Base-by-base conservation (phyloP, 2,797 vertebrate species). In the Chrysocyon brachyurus region DNA sequence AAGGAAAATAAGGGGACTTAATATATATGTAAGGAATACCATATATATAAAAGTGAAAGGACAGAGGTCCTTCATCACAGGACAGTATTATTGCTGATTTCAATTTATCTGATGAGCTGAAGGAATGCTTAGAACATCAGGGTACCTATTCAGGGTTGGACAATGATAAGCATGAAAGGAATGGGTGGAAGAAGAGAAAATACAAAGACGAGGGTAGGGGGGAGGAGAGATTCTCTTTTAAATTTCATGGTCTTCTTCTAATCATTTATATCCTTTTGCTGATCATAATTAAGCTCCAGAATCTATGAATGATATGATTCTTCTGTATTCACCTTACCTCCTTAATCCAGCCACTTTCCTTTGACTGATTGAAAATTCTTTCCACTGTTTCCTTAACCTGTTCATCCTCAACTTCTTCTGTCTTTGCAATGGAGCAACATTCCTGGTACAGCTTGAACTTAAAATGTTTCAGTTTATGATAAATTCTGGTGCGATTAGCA, bases 381-480 rank as follows among this genome's bases (percentile, higher is more conserved):
- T 98, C 97, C 1, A 99, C 99, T 12, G 98, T 98, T 88, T 99
- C 99, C 98, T 99, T 99, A 93, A 99, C 99, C 17, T 99, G 96
- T 77, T 99, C 99, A 52, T 99, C 98, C 36, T 96, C 68, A 21
- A 93, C 64, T 78, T 70, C 96, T 56, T 98, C 97, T 19, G 77
- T 57, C 72, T 94, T 64, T 0, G 98, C 95, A 90, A 98, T 5
- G 2, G 96, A 98, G 90, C 98, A 98, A 96, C 99, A 99, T 40
- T 97, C 95, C 96, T 98, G 75, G 73, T 99, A 99, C 17, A 99
- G 95, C 92, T 99, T 99, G 97, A 99, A 99, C 97, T 99, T 99
- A 98, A 99, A 99, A 96, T 99, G 99, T 96, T 99, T 99, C 92
- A 99, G 97, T 19, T 98, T 97, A 82, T 99, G 99, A 96, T 99